Percentiles rank a stretch among this genome's conserved stretches.
Evolutionary conservation across 1,140 invertebrate genomes (phyloP).

Genomic region (Drosophila asahinai): DNA sequence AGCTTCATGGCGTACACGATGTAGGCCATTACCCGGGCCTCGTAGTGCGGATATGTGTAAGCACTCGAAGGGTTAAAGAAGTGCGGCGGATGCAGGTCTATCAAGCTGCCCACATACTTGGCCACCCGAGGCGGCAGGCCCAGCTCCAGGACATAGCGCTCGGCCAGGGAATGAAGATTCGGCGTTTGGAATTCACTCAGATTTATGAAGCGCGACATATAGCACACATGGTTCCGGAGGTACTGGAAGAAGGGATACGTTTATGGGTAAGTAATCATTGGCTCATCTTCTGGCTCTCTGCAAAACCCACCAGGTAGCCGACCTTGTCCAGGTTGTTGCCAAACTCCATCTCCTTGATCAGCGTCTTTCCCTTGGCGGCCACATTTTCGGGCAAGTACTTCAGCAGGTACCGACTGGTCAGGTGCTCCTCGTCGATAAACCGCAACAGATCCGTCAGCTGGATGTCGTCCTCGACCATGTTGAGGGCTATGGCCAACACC

Average conservation of each 20-base stretch:
- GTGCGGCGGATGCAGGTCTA: conserved; percentile 83
- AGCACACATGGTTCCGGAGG: conserved; percentile 30
- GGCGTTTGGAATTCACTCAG: conserved; percentile 83
- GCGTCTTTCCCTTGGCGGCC: conserved; percentile 59
- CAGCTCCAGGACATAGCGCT: conserved; percentile 87
- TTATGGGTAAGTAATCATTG: background rate
- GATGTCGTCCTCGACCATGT: conserved; percentile 86
- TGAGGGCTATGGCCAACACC: conserved; percentile 86
- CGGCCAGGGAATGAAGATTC: conserved; percentile 85
- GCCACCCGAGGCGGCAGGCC: conserved; percentile 86
- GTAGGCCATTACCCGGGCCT: conserved; percentile 87
- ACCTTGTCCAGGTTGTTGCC: conserved; percentile 47
- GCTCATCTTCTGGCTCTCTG: background rate
- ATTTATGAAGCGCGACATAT: conserved; percentile 62
- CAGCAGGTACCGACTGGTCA: conserved; percentile 86
- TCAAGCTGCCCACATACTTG: conserved; percentile 70
- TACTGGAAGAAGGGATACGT: conserved; percentile 19
- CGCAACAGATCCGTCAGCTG: conserved; percentile 87
- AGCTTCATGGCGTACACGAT: conserved; percentile 88
- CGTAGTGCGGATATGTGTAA: conserved; percentile 86
- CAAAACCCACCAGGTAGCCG: conserved; percentile 38
- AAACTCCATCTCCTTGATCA: conserved; percentile 77
- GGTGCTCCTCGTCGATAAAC: conserved; percentile 87
- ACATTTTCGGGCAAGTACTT: conserved; percentile 87
- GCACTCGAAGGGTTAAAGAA: conserved; percentile 66